Evolutionary conservation across 2,888 invertebrate species (phyloP).

Genomic region (Cheilosia vulpina): DNA sequence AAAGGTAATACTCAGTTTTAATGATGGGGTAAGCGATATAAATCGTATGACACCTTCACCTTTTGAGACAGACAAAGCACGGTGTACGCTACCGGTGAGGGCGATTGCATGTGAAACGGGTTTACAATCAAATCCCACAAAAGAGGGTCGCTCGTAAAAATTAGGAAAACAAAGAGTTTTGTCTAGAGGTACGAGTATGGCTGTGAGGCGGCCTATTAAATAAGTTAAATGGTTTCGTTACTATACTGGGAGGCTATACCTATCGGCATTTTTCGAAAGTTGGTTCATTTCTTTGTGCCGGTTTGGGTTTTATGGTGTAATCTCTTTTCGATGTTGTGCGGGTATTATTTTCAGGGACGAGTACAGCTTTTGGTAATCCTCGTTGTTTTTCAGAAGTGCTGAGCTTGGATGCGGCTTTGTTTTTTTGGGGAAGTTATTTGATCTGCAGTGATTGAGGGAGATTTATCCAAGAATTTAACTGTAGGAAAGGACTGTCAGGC

Average conservation of each 20-base stretch:
- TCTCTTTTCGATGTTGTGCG: not conserved
- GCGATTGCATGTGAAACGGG: slow-evolving; percentile 26
- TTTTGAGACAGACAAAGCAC: slow-evolving; percentile 1
- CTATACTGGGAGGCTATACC: not conserved
- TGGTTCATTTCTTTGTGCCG: slow-evolving; percentile 9
- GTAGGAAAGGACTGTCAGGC: too few species aligned
- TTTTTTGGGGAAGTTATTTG: too few species aligned
- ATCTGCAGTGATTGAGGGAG: too few species aligned
- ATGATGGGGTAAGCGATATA: slow-evolving; percentile 41
- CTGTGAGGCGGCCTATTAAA: slow-evolving; percentile 15
- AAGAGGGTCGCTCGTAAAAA: slow-evolving; percentile 22
- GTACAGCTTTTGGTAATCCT: slow-evolving; percentile 1
- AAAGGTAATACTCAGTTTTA: slow-evolving; percentile 17
- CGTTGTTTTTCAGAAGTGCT: too few species aligned
- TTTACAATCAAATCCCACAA: slow-evolving; percentile 42
- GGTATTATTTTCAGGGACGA: not conserved
- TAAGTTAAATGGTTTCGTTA: slow-evolving; percentile 5
- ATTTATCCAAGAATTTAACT: too few species aligned
- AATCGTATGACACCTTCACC: slow-evolving; percentile 56
- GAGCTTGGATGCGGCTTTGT: too few species aligned
- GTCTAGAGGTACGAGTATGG: not conserved
- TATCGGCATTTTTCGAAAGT: not conserved
- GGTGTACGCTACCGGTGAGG: slow-evolving; percentile 25
- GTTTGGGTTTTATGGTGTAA: not conserved
- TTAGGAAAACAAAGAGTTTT: slow-evolving; percentile 26